Base-by-base conservation (phyloP, 2,113 vertebrate genomes). In the Phaethon lepturus region DNA sequence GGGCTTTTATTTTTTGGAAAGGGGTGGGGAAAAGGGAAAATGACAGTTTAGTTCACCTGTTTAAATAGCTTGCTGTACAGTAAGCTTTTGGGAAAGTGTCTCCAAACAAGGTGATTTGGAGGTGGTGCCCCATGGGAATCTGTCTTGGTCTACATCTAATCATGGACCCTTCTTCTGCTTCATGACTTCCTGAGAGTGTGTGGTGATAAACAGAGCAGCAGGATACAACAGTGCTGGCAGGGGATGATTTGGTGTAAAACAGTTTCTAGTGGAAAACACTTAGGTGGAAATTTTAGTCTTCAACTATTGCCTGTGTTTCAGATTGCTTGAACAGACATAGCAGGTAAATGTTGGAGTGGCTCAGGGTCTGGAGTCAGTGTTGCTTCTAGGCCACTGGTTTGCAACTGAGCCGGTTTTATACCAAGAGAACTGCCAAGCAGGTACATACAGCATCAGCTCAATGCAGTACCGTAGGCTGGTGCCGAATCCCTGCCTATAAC, bases 391-490 rank as follows among this genome's bases (percentile, higher is more conserved):
- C 29, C 38, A 12, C 20, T 66, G 58, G 13, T 66, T 66, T 78
- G 25, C 45, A 78, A 1, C 29, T 66, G 45, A 77, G 38, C 18
- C 4, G 8, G 38, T 47, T 76, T 42, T 45, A 47, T 23, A 3
- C 28, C 13, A 33, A 73, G n/a, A 9, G 47, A 67, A 16, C 47
- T 55, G 38, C 23, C 19, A 47, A 16, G 47, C 28, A 25, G 60
- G 8, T 56, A 35, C 18, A 3, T 25, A 8, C 28, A 66, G 38
- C 44, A 10, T 45, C 56, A 35, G 49, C 45, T 63, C 28, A 24
- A 1, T 13, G 28, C 24, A n/a, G 33, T 0, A 0, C 52, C 33
- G 9, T 7, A 40, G 53, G 28, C 75, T 80, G 29, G 24, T 67
- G 60, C 60, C 26, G n/a, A 67, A 53, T 91, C 40, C 24, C 28